phyloP scores from a whole-genome alignment of 2,113 vertebrate genomes.

The Stigmatopora nigra region DNA sequence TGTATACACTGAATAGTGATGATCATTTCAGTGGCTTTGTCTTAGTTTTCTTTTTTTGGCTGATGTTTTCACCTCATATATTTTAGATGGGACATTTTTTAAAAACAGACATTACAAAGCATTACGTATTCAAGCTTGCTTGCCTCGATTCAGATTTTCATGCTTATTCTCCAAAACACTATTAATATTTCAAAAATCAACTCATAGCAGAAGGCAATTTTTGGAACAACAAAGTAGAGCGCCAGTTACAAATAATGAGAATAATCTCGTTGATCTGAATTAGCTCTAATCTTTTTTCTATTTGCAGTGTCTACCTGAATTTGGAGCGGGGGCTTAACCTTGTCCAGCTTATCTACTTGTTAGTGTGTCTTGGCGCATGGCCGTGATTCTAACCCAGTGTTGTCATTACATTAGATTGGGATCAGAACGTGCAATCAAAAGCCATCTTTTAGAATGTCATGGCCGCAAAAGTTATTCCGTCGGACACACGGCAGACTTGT shows the following conservation, averaged over 20 bases:
- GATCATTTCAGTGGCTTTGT: not conserved
- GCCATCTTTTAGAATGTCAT: not conserved
- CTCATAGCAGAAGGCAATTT: not conserved
- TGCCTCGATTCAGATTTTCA: not conserved
- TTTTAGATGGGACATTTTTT: not conserved
- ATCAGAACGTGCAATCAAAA: not conserved
- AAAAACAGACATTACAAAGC: not conserved
- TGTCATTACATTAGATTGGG: not conserved
- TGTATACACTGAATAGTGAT: not conserved
- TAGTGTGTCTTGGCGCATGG: not conserved
- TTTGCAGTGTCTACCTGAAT: slow-evolving; percentile 3
- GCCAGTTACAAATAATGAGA: not conserved
- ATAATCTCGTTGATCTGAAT: slow-evolving; percentile 6
- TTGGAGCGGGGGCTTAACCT: not conserved
- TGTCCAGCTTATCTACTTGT: not conserved
- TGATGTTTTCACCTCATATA: not conserved
- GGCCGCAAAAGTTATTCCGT: not conserved
- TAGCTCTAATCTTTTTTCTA: slow-evolving; percentile 8
- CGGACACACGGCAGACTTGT: not conserved
- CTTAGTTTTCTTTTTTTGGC: not conserved
- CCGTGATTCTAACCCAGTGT: not conserved
- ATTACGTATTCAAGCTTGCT: not conserved
- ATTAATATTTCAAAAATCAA: not conserved
- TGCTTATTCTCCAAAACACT: not conserved
- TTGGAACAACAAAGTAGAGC: not conserved